Evolutionary conservation across 1,140 invertebrate species (phyloP).

Genomic region (Cyclina sinensis): DNA sequence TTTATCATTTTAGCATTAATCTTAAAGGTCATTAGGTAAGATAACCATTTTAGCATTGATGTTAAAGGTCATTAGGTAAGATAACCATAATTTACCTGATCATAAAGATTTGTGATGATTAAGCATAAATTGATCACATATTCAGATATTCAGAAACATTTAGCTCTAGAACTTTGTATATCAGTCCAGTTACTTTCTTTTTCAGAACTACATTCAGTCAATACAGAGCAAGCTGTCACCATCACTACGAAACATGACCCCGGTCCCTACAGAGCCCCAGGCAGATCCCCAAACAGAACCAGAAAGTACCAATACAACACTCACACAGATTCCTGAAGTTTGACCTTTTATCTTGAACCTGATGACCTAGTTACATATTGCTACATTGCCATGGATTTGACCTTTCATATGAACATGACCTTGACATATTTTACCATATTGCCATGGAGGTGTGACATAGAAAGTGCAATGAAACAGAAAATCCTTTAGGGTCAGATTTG

Average conservation of each 20-base stretch:
- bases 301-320: constrained; percentile 65
- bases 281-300: constrained; percentile 32
- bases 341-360: constrained; percentile 20
- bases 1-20: too few species aligned
- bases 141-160: background rate
- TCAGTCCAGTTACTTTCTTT: background rate
- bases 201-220: constrained; percentile 67
- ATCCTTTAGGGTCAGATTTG: too few species aligned
- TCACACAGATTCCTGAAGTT: constrained; percentile 66
- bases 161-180: too few species aligned
- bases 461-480: background rate
- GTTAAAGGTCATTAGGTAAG: too few species aligned
- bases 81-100: too few species aligned
- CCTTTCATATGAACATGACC: background rate
- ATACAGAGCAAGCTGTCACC: constrained; percentile 59
- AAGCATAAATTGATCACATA: background rate
- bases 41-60: too few species aligned
- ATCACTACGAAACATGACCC: constrained; percentile 57
- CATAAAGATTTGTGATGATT: too few species aligned
- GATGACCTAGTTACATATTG: background rate
- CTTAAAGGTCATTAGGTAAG: too few species aligned
- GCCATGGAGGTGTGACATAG: background rate
- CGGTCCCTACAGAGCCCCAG: constrained; percentile 57
- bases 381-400: background rate
- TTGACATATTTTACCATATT: background rate